Evolutionary conservation across 2,888 invertebrate genomes (phyloP).

Genomic region (Leptinotarsa haldemani): DNA sequence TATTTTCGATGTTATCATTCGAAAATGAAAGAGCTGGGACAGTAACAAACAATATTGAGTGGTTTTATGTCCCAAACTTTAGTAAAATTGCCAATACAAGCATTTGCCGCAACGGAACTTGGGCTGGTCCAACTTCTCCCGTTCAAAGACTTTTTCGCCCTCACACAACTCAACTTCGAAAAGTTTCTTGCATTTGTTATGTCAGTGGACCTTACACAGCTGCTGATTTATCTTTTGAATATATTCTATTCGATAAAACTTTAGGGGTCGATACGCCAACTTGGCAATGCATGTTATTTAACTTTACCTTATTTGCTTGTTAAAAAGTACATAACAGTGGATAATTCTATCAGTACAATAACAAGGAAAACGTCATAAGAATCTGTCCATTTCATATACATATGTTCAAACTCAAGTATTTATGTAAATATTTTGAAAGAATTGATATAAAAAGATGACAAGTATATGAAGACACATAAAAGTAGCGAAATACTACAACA

Average conservation of each 20-base stretch:
- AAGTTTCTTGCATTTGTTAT: conserved; percentile 64
- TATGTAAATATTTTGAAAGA: no score
- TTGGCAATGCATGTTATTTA: background rate
- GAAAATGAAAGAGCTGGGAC: no score
- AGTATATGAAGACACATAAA: no score
- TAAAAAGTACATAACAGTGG: no score
- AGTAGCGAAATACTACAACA: no score
- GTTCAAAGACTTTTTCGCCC: conserved; percentile 19
- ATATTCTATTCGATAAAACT: conserved; percentile 61
- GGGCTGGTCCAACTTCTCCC: conserved; percentile 44
- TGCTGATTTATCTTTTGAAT: conserved; percentile 62
- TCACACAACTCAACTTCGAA: conserved; percentile 26
- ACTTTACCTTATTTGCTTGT: background rate
- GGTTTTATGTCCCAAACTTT: conserved; percentile 31
- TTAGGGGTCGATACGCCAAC: conserved; percentile 35
- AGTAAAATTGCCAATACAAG: conserved; percentile 49
- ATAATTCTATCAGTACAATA: no score
- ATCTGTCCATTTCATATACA: no score
- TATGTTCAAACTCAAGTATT: no score
- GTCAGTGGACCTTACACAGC: conserved; percentile 62
- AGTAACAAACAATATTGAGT: no score
- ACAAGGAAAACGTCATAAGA: no score
- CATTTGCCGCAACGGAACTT: conserved; percentile 42
- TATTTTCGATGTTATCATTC: no score
- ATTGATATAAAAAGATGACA: no score